Evolutionary conservation across 2,797 vertebrate genomes (phyloP).

Genomic region (Rhinogobio ventralis): DNA sequence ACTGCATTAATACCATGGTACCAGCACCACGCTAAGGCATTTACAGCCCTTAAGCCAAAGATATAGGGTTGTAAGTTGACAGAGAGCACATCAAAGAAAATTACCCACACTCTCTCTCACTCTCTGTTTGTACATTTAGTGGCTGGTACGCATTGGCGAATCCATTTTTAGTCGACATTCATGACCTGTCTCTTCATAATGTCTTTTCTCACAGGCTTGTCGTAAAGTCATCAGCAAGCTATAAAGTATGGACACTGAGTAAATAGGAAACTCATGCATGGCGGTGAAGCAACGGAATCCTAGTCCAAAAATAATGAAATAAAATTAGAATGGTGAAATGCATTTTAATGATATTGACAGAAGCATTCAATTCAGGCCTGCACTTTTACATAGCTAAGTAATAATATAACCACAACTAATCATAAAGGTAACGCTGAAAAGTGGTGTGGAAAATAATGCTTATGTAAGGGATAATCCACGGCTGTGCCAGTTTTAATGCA

Average conservation of each 20-base stretch:
- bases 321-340: conserved; percentile 39
- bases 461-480: neutral
- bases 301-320: conserved; percentile 33
- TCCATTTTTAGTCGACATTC: conserved; percentile 52
- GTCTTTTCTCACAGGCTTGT: conserved; percentile 44
- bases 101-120: conserved; percentile 24
- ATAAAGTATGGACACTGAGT: conserved; percentile 36
- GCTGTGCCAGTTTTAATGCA: neutral
- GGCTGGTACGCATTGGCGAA: conserved; percentile 31
- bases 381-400: conserved; percentile 37
- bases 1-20: conserved; percentile 14
- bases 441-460: neutral
- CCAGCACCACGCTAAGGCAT: conserved; percentile 3
- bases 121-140: conserved; percentile 42
- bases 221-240: conserved; percentile 49
- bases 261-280: conserved; percentile 45
- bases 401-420: conserved; percentile 10
- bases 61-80: conserved; percentile 1
- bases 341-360: conserved; percentile 49
- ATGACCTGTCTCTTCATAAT: conserved; percentile 59
- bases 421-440: conserved; percentile 26
- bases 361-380: conserved; percentile 20
- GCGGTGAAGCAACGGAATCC: conserved; percentile 20
- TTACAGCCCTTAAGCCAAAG: conserved; percentile 12
- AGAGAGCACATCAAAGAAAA: conserved; percentile 22